Percentiles rank a stretch among this genome's conserved stretches.
These are phyloP conservation scores for Porites evermanni DNA, from an alignment of 92 coral and sea anemone species.

Conservation along the genomic window DNA sequence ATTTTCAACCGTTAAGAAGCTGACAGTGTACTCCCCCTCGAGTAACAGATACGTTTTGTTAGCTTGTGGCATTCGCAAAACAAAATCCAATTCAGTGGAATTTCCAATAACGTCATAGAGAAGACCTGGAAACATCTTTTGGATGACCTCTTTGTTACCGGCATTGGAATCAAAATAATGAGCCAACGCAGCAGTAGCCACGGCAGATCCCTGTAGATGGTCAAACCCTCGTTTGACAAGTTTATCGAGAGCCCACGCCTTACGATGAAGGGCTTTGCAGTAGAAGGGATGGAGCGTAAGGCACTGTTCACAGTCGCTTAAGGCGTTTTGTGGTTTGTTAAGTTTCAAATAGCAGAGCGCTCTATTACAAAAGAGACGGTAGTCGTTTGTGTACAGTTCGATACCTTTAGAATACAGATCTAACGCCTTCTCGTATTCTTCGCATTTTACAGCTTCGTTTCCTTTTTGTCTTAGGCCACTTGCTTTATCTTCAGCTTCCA, in stretches of 20 bases:
- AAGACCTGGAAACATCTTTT: conserved; percentile 56
- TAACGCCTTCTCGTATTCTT: conserved; percentile 52
- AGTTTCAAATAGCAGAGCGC: conserved; percentile 72
- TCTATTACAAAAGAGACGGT: conserved; percentile 59
- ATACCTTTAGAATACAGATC: conserved; percentile 52
- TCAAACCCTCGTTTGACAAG: conserved; percentile 42
- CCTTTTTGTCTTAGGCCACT: conserved; percentile 61
- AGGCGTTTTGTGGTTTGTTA: conserved; percentile 54
- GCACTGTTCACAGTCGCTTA: conserved; percentile 71
- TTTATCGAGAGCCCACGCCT: conserved; percentile 78
- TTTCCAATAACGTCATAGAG: conserved; percentile 25
- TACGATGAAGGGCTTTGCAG: conserved; percentile 70
- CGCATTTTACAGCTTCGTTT: conserved; percentile 56
- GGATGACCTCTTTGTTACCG: conserved; percentile 7
- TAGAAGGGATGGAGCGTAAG: conserved; percentile 46
- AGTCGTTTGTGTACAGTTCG: conserved; percentile 41
- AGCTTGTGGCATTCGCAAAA: conserved; percentile 15
- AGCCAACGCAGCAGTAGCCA: conserved; percentile 72
- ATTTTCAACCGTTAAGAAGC: conserved; percentile 11
- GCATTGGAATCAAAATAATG: conserved; percentile 47
- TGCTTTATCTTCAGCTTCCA: conserved; percentile 10
- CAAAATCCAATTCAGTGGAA: conserved; percentile 36
- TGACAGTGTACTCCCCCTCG: conserved; percentile 60
- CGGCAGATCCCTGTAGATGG: conserved; percentile 35
- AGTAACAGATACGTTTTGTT: conserved; percentile 60